A percentile compares a stretch with the other conserved stretches of the same genome.
Evolutionary conservation across 2,797 vertebrate species (phyloP).

Genomic region (Triplophysa yarkandensis): DNA sequence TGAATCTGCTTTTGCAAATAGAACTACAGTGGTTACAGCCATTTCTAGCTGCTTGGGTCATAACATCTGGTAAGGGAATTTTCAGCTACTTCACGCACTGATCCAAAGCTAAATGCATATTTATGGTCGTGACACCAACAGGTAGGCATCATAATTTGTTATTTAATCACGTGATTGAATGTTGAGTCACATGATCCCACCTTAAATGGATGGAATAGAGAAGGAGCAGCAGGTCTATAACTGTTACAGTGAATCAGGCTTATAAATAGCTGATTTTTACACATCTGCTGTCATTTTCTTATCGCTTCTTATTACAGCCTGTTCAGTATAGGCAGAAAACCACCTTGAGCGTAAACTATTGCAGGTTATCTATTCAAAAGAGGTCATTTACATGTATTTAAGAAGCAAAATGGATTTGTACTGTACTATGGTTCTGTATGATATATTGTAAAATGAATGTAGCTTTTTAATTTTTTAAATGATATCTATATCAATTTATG

Average conservation of each 20-base stretch:
- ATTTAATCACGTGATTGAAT: neutral
- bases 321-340: neutral
- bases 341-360: neutral
- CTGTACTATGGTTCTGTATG: no score
- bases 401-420: neutral
- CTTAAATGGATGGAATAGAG: neutral
- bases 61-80: neutral
- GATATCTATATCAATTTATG: no score
- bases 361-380: no score
- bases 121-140: neutral
- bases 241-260: conserved; percentile 12
- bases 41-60: neutral
- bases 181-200: conserved; percentile 20
- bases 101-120: neutral
- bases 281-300: conserved; percentile 16
- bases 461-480: no score
- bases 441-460: no score
- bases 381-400: neutral
- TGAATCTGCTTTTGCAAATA: neutral
- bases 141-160: neutral
- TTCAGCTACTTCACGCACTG: neutral
- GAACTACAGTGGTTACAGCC: neutral
- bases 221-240: conserved; percentile 1
- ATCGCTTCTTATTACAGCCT: conserved; percentile 11
- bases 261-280: conserved; percentile 34